Conservation (phyloP, 2,888 invertebrate species). For the Diloba caeruleocephala region DNA sequence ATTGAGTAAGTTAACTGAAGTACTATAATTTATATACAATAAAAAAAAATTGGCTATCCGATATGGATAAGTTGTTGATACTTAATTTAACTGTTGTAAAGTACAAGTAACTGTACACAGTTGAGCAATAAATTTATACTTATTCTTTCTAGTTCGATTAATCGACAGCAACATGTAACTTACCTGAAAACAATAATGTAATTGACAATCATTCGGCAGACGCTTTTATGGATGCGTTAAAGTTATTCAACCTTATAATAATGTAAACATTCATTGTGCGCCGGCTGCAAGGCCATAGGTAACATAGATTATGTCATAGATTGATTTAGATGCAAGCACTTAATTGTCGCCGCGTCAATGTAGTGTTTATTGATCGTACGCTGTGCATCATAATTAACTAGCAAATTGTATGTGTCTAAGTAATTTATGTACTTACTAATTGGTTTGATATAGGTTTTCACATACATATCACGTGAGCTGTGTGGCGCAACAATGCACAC, state of each 20-base stretch:
- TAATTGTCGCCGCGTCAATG: slow-evolving; percentile 36
- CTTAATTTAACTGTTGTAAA: too few species aligned
- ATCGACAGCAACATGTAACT: neutral
- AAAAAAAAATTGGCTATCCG: too few species aligned
- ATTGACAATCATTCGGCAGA: slow-evolving; percentile 29
- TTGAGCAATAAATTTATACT: too few species aligned
- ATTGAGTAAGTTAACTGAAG: too few species aligned
- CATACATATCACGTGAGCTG: too few species aligned
- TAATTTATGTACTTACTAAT: slow-evolving; percentile 2
- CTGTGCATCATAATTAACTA: slow-evolving; percentile 30
- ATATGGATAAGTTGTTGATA: too few species aligned
- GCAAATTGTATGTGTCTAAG: slow-evolving; percentile 5
- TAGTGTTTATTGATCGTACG: slow-evolving; percentile 43
- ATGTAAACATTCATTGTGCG: slow-evolving; percentile 70
- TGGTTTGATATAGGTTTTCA: neutral
- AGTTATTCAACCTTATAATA: slow-evolving; percentile 58
- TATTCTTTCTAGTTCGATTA: too few species aligned
- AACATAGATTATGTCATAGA: slow-evolving; percentile 70
- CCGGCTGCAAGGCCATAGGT: slow-evolving; percentile 67
- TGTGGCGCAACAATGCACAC: too few species aligned
- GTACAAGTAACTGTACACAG: too few species aligned
- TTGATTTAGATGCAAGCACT: slow-evolving; percentile 62
- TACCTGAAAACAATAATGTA: too few species aligned
- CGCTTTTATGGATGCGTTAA: slow-evolving; percentile 31
- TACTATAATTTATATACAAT: too few species aligned